Evolutionary conservation across 2,888 invertebrate genomes (phyloP).

Genomic region (Eulithis prunata): DNA sequence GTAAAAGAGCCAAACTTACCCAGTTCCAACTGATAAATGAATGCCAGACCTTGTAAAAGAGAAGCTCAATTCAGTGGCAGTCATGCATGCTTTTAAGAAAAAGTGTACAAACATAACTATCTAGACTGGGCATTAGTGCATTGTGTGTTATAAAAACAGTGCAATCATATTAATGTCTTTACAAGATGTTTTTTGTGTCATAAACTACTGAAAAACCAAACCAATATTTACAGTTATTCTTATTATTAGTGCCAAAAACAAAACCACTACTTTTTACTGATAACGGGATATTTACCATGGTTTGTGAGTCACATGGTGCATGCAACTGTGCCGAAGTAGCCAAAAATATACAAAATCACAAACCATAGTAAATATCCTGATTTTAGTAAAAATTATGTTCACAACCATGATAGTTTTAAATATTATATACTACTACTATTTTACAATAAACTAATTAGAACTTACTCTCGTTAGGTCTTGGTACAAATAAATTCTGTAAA

Average conservation of each 20-base stretch:
- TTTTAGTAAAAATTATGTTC: neutral
- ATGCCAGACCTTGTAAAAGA: constrained; percentile 93
- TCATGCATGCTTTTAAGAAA: constrained; percentile 22
- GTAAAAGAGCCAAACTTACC: constrained; percentile 82
- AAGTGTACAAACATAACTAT: neutral
- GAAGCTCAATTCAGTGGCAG: constrained; percentile 33
- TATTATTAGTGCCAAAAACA: neutral
- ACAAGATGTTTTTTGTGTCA: neutral
- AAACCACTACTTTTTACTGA: neutral
- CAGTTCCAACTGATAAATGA: constrained; percentile 94
- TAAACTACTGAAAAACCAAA: constrained; percentile 1
- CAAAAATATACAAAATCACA: too few relatives aligned
- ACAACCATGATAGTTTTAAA: neutral
- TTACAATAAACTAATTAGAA: constrained; percentile 28
- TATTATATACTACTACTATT: too few relatives aligned
- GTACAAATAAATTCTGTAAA: constrained; percentile 97
- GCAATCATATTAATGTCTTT: neutral
- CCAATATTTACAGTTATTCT: neutral
- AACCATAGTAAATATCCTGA: too few relatives aligned
- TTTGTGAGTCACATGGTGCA: too few relatives aligned
- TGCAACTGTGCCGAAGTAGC: too few relatives aligned
- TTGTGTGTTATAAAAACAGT: constrained; percentile 4
- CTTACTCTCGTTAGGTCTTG: constrained; percentile 96
- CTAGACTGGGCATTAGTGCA: too few relatives aligned
- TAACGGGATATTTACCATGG: too few relatives aligned